Evolutionary conservation across 2,113 vertebrate species (phyloP).

Genomic region (Gobio gobio): DNA sequence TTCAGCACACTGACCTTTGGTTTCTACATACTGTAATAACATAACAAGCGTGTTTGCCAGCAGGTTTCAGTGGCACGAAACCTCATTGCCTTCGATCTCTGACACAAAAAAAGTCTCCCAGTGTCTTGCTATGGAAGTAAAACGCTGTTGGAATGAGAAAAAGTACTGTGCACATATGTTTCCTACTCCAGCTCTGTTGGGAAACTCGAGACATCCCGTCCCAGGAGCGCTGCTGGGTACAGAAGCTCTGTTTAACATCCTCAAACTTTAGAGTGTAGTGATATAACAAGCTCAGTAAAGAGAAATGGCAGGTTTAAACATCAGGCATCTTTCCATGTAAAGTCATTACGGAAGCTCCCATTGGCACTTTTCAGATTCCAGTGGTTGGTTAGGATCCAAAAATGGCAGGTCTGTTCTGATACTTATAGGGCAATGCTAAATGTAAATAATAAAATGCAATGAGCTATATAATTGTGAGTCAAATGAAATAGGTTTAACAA

Average conservation of each 20-base stretch:
- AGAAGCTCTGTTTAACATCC: slow-evolving; percentile 30
- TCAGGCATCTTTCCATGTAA: slow-evolving; percentile 3
- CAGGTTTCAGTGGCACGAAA: slow-evolving; percentile 5
- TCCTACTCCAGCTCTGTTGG: slow-evolving; percentile 29
- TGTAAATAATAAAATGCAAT: not conserved
- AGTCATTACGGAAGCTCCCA: not conserved
- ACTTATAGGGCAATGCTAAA: not conserved
- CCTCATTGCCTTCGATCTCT: not conserved
- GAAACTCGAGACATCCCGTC: slow-evolving; percentile 41
- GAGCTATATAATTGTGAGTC: not conserved
- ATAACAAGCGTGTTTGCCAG: slow-evolving; percentile 48
- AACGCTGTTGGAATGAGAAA: slow-evolving; percentile 56
- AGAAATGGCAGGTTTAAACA: slow-evolving; percentile 8
- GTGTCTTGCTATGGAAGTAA: slow-evolving; percentile 53
- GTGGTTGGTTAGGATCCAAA: not conserved
- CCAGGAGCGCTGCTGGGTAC: not conserved
- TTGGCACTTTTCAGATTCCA: not conserved
- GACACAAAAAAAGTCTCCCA: slow-evolving; percentile 46
- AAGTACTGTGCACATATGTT: slow-evolving; percentile 54
- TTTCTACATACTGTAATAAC: slow-evolving; percentile 16
- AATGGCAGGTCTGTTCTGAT: not conserved
- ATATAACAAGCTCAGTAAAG: slow-evolving; percentile 39
- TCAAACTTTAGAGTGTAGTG: slow-evolving; percentile 25
- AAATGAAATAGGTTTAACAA: not conserved
- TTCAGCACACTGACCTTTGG: slow-evolving; percentile 44